Percentiles rank a stretch among this genome's conserved stretches.
These are phyloP conservation scores for Pipistrellus pygmaeus DNA, from an alignment of 2,797 vertebrate species.

Conservation along the genomic window DNA sequence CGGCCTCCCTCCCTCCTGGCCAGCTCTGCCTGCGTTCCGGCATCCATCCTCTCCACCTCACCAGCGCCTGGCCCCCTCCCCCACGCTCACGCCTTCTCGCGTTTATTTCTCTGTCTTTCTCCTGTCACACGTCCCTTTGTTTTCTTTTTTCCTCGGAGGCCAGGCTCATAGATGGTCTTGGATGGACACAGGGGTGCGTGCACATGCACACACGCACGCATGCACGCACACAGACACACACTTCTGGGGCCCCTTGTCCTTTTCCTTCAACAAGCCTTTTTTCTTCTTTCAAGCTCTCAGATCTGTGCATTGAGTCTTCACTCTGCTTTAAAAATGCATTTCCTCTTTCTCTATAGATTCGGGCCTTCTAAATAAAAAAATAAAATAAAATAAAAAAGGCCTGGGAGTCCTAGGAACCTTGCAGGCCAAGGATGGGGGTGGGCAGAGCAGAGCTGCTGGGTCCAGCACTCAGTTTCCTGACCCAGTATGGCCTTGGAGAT, in stretches of 20 bases:
- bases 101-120: constrained; percentile 59
- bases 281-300: constrained; percentile 42
- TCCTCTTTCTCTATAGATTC: constrained; percentile 53
- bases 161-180: constrained; percentile 35
- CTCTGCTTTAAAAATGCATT: constrained; percentile 44
- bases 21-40: constrained; percentile 38
- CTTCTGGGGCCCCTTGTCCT: background rate
- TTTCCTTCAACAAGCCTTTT: background rate
- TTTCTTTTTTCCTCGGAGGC: constrained; percentile 62
- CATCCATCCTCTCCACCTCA: constrained; percentile 11
- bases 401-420: constrained; percentile 27
- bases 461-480: constrained; percentile 71
- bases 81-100: constrained; percentile 46
- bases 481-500: constrained; percentile 70
- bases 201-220: too few relatives aligned
- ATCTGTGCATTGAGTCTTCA: constrained; percentile 32
- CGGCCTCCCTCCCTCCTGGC: constrained; percentile 26
- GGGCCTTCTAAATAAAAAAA: constrained; percentile 49
- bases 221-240: background rate
- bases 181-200: background rate
- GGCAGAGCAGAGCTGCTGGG: background rate
- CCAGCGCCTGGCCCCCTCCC: constrained; percentile 52
- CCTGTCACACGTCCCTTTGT: constrained; percentile 75
- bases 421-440: background rate
- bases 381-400: too few relatives aligned